Conservation (phyloP, 2,888 invertebrate genomes). For the Melanchra persicariae region DNA sequence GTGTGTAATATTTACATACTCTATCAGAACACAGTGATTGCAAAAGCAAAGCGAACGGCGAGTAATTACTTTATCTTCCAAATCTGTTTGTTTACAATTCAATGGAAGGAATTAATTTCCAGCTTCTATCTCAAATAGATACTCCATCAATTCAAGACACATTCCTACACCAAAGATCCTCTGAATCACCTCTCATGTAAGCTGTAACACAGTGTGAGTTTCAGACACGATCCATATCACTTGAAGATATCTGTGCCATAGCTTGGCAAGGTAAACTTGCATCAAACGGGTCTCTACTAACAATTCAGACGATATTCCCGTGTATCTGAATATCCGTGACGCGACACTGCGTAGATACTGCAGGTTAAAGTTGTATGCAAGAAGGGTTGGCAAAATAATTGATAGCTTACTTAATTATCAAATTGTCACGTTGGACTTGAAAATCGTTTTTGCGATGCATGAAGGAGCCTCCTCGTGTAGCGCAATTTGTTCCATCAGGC, state of each 20-base stretch:
- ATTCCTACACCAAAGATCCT: neutral
- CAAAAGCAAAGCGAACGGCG: too few relatives aligned
- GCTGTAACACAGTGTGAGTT: neutral
- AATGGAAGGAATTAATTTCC: neutral
- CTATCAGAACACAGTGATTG: too few relatives aligned
- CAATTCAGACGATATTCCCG: constrained; percentile 43
- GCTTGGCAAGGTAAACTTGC: constrained; percentile 21
- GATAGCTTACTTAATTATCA: neutral
- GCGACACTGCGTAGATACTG: constrained; percentile 35
- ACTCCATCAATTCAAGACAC: neutral
- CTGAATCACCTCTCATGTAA: neutral
- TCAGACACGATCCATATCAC: constrained; percentile 7
- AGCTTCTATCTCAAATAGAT: neutral
- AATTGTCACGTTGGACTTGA: too few relatives aligned
- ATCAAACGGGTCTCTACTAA: constrained; percentile 39
- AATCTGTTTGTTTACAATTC: too few relatives aligned
- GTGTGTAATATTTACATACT: too few relatives aligned
- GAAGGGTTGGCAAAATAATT: constrained; percentile 44
- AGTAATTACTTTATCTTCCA: too few relatives aligned
- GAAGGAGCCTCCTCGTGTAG: too few relatives aligned
- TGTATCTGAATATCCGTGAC: constrained; percentile 51
- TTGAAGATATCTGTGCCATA: constrained; percentile 19
- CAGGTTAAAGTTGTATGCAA: constrained; percentile 52
- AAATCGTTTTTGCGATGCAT: too few relatives aligned
- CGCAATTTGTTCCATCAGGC: too few relatives aligned